Conservation (phyloP, 2,888 invertebrate genomes). For the Marronus borbonicus region DNA sequence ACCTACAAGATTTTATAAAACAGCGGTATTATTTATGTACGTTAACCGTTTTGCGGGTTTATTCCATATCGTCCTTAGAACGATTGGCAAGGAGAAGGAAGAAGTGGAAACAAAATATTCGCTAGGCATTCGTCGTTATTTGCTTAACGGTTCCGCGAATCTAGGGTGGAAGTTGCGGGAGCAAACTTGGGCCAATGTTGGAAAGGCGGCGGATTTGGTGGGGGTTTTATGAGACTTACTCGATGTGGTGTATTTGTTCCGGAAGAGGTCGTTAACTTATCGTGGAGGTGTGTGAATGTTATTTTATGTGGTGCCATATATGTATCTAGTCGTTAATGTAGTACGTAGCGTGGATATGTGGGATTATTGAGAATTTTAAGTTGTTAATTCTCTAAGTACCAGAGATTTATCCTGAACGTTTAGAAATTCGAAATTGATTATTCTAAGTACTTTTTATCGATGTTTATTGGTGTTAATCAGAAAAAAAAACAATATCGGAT, state of each 20-base stretch:
- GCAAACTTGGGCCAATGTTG: neutral
- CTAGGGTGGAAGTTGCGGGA: neutral
- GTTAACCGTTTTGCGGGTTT: slow-evolving; percentile 17
- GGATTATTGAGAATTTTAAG: neutral
- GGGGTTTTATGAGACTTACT: neutral
- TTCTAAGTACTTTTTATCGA: too few species aligned
- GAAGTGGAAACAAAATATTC: slow-evolving; percentile 21
- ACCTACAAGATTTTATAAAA: too few species aligned
- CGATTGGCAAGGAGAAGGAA: neutral
- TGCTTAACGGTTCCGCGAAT: slow-evolving; percentile 9
- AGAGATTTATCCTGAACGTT: too few species aligned
- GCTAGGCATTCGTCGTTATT: neutral
- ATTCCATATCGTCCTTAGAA: neutral
- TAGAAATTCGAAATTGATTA: too few species aligned
- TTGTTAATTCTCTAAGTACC: neutral
- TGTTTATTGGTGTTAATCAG: too few species aligned
- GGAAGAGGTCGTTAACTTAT: slow-evolving; percentile 6
- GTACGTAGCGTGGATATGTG: neutral
- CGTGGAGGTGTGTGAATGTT: neutral
- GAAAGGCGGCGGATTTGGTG: neutral
- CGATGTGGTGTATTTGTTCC: neutral
- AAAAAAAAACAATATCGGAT: too few species aligned
- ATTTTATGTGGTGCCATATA: neutral
- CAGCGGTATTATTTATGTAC: neutral
- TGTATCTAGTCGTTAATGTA: neutral